phyloP scores from a whole-genome alignment of 2,888 invertebrate genomes.

The Ochropleura leucogaster region DNA sequence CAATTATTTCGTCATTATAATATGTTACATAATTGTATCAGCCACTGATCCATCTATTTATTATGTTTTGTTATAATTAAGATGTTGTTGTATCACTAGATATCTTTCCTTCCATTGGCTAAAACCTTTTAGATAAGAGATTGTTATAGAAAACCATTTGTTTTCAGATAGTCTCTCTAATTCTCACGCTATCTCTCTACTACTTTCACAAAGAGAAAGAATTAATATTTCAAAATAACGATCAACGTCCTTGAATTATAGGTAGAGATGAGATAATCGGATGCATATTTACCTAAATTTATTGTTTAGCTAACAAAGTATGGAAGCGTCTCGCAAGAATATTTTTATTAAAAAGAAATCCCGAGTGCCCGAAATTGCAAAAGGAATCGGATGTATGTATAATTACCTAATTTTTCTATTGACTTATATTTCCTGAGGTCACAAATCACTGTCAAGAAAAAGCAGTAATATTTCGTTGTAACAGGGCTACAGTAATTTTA shows the following conservation, averaged over 20 bases:
- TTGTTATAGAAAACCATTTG: no score
- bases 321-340: no score
- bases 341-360: no score
- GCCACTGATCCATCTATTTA: not conserved
- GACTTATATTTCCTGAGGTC: no score
- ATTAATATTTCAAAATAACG: not conserved
- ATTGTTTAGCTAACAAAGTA: no score
- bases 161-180: not conserved
- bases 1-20: not conserved
- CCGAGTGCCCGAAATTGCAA: no score
- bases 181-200: not conserved
- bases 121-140: not conserved
- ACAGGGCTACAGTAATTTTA: no score
- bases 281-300: no score
- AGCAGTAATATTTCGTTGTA: no score
- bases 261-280: not conserved
- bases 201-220: not conserved
- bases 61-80: not conserved
- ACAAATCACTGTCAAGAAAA: no score
- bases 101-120: not conserved
- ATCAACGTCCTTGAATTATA: conserved; percentile 28
- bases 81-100: not conserved
- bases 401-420: no score
- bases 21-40: not conserved
- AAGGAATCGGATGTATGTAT: no score